Base-by-base conservation (phyloP, 2,797 vertebrate species). In the Hoplostethus atlanticus region DNA sequence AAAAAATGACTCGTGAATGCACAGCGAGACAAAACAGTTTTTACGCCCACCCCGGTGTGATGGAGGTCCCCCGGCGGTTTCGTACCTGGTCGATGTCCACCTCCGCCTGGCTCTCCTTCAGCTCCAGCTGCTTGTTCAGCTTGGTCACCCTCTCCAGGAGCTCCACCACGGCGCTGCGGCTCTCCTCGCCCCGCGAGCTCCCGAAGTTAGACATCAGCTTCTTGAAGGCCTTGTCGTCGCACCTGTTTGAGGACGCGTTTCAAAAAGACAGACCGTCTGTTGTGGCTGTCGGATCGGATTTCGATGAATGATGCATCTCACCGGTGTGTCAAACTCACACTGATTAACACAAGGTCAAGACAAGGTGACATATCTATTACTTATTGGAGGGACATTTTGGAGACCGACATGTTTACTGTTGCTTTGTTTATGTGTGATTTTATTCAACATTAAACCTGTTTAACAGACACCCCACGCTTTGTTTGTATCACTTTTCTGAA, bases 111-210 rank as follows among this genome's bases (percentile, higher is more conserved):
- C 88, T 93, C 71, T 94, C 93, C 81, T 90, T 94, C 66, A 92
- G 84, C 81, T 96, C 93, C 80, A 96, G 94, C 81, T 97, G 93
- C 71, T 95, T 94, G 0, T 92, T 92, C 50, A 96, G 84, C 65
- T 82, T 83, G 31, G 90, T 84, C 69, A 94, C 87, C 60, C 77
- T 89, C 75, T 95, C 94, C 0, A 92, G 64, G 21, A 95, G 92
- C 85, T 96, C 94, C 30, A 73, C 65, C 55, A 95, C 90, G 1
- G 90, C 84, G 0, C 80, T 72, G 76, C 91, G 84, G 2, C 87
- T 91, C 77, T 95, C 86, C 3, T 93, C 90, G 0, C 78, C 79
- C 60, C 78, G 83, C 0, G 62, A 84, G 71, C 81, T 93, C n/a
- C 93, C 93, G 4, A 95, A 92, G 67, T 76, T 87, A 16, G 91